phyloP scores from a whole-genome alignment of 2,113 vertebrate species.

The Promerops cafer region DNA sequence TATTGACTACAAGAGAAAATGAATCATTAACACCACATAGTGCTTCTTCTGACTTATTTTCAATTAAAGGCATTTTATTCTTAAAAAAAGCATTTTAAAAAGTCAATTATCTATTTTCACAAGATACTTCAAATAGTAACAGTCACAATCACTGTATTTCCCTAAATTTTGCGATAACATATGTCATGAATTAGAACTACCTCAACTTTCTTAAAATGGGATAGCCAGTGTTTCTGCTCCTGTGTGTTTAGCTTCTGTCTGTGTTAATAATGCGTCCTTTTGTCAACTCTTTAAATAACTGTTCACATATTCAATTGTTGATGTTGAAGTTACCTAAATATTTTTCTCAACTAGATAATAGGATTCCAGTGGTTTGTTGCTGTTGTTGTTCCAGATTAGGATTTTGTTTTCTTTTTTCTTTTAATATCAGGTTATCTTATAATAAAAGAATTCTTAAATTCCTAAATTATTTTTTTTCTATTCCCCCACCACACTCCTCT shows the following conservation, averaged over 20 bases:
- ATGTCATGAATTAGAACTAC: neutral
- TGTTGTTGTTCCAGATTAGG: neutral
- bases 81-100: neutral
- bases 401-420: neutral
- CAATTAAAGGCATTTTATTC: neutral
- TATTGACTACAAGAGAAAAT: neutral
- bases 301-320: neutral
- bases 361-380: neutral
- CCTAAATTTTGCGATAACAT: neutral
- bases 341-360: neutral
- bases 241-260: neutral
- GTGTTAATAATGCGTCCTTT: neutral
- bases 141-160: neutral
- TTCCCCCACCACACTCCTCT: fast-evolving
- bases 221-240: neutral
- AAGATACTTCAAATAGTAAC: neutral
- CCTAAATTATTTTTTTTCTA: neutral
- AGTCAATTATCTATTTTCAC: neutral
- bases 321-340: neutral
- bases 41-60: neutral
- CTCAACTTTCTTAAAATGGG: neutral
- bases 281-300: neutral
- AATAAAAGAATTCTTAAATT: neutral
- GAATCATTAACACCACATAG: neutral
- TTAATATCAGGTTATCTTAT: neutral